Percentiles rank a stretch among this genome's conserved stretches.
Evolutionary conservation across 1,140 invertebrate genomes (phyloP).

Genomic region (Heterodera schachtii): DNA sequence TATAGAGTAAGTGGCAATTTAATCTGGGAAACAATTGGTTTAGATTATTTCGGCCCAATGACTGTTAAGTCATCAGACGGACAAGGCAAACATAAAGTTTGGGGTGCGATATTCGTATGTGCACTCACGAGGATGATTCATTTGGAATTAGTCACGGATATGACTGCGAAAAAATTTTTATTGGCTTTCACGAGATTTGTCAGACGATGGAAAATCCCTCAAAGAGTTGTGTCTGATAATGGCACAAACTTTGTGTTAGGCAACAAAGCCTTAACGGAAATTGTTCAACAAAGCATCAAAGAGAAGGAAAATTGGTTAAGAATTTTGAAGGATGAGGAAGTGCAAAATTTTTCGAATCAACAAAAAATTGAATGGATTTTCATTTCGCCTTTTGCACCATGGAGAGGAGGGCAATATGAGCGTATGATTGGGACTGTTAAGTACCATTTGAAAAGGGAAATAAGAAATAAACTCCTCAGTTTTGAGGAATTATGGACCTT

Average conservation of each 20-base stretch:
- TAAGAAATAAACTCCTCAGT: slow-evolving; percentile 9
- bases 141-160: neutral
- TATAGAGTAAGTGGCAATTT: neutral
- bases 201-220: too few species aligned
- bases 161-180: too few species aligned
- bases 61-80: neutral
- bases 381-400: neutral
- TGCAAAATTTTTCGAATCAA: neutral
- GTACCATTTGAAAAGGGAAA: slow-evolving; percentile 15
- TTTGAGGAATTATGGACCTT: slow-evolving; percentile 2
- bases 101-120: slow-evolving; percentile 9
- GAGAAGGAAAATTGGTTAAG: too few species aligned
- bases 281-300: too few species aligned
- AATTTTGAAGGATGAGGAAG: neutral
- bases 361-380: neutral
- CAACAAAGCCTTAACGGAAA: too few species aligned
- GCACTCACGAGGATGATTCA: neutral
- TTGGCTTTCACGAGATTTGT: too few species aligned
- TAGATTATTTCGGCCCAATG: neutral
- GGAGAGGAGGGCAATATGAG: neutral
- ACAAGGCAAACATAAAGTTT: neutral
- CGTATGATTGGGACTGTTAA: slow-evolving; percentile 8
- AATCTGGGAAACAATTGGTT: neutral
- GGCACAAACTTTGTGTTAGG: too few species aligned
- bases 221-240: too few species aligned